A percentile compares a stretch with the other conserved stretches of the same genome.
These are phyloP conservation scores for Urocynchramus pylzowi DNA, from an alignment of 2,113 vertebrate species.

Conservation along the genomic window DNA sequence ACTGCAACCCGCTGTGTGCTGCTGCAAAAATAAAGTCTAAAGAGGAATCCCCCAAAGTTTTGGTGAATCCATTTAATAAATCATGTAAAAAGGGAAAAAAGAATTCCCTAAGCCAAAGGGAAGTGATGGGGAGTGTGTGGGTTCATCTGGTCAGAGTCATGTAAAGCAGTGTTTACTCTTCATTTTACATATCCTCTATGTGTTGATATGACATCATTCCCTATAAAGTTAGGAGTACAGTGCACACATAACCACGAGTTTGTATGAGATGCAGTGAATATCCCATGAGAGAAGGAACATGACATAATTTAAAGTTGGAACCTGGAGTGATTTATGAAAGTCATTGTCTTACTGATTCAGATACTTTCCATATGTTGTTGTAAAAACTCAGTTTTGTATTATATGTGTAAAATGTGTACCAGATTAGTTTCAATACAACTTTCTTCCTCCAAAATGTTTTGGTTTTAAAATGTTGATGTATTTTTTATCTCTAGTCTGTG, in stretches of 20 bases:
- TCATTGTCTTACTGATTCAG: conserved; percentile 77
- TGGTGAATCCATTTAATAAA: background rate
- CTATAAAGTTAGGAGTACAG: conserved; percentile 67
- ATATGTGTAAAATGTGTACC: conserved; percentile 74
- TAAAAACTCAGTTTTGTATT: conserved; percentile 68
- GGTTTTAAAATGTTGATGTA: conserved; percentile 57
- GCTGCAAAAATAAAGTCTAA: background rate
- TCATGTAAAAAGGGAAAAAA: background rate
- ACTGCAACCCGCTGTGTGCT: background rate
- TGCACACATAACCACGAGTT: conserved; percentile 58
- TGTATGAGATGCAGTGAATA: conserved; percentile 66
- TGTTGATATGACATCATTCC: conserved; percentile 73
- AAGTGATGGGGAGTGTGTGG: background rate
- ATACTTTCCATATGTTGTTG: conserved; percentile 80
- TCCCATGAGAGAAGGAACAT: conserved; percentile 73
- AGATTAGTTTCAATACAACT: conserved; percentile 73
- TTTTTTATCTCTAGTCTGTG: conserved; percentile 59
- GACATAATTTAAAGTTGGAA: conserved; percentile 74
- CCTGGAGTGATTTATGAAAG: conserved; percentile 81
- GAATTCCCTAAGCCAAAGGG: background rate
- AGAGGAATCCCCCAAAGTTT: background rate
- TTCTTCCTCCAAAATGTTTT: conserved; percentile 64
- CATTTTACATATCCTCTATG: background rate
- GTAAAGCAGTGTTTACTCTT: conserved; percentile 32
- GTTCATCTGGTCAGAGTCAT: conserved; percentile 40